phyloP scores from a whole-genome alignment of 2,113 vertebrate genomes.

The Mormyrus iriodes region DNA sequence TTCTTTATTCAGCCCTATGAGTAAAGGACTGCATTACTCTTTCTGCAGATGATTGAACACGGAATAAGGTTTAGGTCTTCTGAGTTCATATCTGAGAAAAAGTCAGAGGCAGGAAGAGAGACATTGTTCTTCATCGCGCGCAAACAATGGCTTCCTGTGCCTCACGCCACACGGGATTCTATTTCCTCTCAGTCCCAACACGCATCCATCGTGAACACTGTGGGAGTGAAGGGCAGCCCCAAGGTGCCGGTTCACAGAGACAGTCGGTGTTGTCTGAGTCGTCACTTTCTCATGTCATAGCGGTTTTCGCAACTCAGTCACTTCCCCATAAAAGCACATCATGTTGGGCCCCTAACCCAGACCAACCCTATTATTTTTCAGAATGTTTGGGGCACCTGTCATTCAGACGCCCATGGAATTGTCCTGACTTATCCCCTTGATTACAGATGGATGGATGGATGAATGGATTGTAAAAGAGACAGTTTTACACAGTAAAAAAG shows the following conservation, averaged over 20 bases:
- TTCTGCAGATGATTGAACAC: background rate
- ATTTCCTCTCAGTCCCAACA: background rate
- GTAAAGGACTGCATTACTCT: background rate
- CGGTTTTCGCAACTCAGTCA: background rate
- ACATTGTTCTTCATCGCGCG: conserved; percentile 30
- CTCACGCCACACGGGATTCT: conserved; percentile 17
- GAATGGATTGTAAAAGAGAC: background rate
- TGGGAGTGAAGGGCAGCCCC: background rate
- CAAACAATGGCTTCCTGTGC: conserved; percentile 17
- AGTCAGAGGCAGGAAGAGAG: conserved; percentile 9
- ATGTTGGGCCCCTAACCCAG: background rate
- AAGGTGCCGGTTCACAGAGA: background rate
- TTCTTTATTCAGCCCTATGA: background rate
- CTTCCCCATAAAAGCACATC: background rate
- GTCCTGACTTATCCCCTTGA: background rate
- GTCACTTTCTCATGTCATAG: background rate
- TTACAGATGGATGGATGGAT: background rate
- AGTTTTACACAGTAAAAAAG: background rate
- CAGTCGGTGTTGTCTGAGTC: background rate
- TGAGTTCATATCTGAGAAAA: background rate
- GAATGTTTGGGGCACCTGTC: background rate
- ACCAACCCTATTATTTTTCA: background rate
- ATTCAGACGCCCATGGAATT: background rate
- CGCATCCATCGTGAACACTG: background rate
- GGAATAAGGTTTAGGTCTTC: background rate